A percentile compares a stretch with the other conserved stretches of the same genome.
phyloP scores from a whole-genome alignment of 2,888 invertebrate species.

The Lasius platythorax region DNA sequence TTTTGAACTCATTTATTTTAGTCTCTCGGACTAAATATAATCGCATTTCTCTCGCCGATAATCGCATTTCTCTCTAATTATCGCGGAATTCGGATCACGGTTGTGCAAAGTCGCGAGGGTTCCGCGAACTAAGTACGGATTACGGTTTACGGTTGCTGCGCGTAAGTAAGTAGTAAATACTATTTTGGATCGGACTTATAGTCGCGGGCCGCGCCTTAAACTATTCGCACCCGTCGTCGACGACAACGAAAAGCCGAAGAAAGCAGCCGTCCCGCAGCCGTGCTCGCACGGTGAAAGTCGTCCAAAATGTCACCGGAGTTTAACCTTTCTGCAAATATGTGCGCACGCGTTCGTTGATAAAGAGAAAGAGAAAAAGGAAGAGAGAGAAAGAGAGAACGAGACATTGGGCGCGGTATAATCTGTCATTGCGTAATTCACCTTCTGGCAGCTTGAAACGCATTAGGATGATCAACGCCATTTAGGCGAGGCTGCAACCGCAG shows the following conservation, averaged over 20 bases:
- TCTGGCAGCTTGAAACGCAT: conserved; percentile 50
- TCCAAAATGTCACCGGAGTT: conserved; percentile 84
- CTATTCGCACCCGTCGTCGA: conserved; percentile 40
- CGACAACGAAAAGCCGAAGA: conserved; percentile 81
- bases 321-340: conserved; percentile 81
- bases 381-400: not conserved
- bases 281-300: conserved; percentile 82
- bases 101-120: conserved; percentile 17
- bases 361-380: conserved; percentile 40
- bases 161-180: conserved; percentile 28
- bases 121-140: not conserved
- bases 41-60: not conserved
- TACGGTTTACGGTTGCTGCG: conserved; percentile 10
- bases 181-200: conserved; percentile 41
- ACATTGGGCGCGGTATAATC: conserved; percentile 55
- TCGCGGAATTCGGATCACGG: conserved; percentile 61
- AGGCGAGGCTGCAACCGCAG: conserved; percentile 28
- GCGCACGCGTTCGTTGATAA: conserved; percentile 52
- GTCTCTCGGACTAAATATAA: too few relatives aligned
- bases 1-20: not conserved
- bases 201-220: conserved; percentile 67
- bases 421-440: conserved; percentile 65
- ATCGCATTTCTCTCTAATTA: not conserved
- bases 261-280: conserved; percentile 76
- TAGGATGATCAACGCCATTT: conserved; percentile 54